Evolutionary conservation across 2,888 invertebrate species (phyloP), one percentile per base, ranked within the genome.

Genomic region (Phytoseiulus persimilis): DNA sequence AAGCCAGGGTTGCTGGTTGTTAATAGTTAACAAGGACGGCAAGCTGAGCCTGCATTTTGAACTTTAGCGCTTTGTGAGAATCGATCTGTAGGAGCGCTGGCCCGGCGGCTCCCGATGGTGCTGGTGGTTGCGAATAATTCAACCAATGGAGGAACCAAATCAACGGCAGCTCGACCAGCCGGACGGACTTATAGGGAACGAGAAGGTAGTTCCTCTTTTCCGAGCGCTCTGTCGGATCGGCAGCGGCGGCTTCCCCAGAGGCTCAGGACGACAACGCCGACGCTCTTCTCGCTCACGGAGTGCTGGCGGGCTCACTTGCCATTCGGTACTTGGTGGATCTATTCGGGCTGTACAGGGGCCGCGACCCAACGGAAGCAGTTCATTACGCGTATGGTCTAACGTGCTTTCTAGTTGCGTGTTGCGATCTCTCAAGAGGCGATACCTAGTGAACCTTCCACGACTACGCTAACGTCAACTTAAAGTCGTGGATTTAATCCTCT

Each of bases 331-430:
- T 65, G 65, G 65, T 23, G 87, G 87, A 87, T 87, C 87, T 87
- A 87, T 87, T 33, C 32, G 32, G 87, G 87, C 87, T 87, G 87
- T 87, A 87, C 87, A 87, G 87, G 33, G 87, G 87, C 87, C 87
- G 87, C 65, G 65, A 65, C 65, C 65, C 65, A 65, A 65, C 65
- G 65, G 65, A n/a, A n/a, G n/a, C 2, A 65, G 65, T 28, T 65
- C 65, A 65, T 65, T 65, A 65, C 65, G 28, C 65, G 18, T 65
- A 65, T 65, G 65, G 11, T 65, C 1, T 65, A 3, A 23, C 65
- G 65, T 18, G 65, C 65, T 65, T 65, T 65, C 65, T 28, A 65
- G 65, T 14, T 65, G 65, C 65, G 65, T 28, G 28, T 14, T 65
- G 14, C 65, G 18, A 23, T 65, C 18, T 28, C 65, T 2, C 18